These are phyloP conservation scores for Hyperoplus lanceolatus DNA, from an alignment of 2,797 vertebrate genomes.

Conservation along the genomic window DNA sequence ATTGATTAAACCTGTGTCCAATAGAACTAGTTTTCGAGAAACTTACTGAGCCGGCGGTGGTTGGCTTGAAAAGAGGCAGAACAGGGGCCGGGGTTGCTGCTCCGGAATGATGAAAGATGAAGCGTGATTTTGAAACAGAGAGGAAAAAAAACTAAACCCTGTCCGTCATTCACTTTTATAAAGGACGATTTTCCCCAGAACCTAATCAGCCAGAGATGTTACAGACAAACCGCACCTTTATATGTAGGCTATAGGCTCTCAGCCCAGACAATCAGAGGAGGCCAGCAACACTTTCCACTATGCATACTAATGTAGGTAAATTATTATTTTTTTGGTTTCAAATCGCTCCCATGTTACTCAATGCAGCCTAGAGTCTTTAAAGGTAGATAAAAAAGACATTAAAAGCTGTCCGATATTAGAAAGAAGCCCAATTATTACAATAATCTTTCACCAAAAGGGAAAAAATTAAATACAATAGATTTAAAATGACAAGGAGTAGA, in stretches of 20 bases:
- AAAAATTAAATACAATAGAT: neutral
- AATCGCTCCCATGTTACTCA: neutral
- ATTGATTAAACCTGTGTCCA: neutral
- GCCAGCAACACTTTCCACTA: neutral
- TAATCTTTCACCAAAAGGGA: neutral
- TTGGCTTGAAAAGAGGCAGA: neutral
- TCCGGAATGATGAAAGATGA: neutral
- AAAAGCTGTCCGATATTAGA: neutral
- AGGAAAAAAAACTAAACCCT: neutral
- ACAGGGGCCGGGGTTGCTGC: neutral
- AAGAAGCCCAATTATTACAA: neutral
- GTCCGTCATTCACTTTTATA: neutral
- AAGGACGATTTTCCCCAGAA: neutral
- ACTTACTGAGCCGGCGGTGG: too few relatives aligned
- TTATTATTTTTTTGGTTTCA: too few relatives aligned
- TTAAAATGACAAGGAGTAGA: neutral
- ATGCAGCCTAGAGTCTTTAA: neutral
- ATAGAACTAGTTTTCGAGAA: neutral
- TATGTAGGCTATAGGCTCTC: neutral
- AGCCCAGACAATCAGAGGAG: neutral
- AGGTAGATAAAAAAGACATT: neutral
- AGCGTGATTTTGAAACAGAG: neutral
- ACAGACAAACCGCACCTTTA: neutral
- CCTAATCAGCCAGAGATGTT: neutral
- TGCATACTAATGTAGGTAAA: constrained; percentile 1